Evolutionary conservation across 1,140 invertebrate genomes (phyloP).

Genomic region (Acromyrmex heyeri): DNA sequence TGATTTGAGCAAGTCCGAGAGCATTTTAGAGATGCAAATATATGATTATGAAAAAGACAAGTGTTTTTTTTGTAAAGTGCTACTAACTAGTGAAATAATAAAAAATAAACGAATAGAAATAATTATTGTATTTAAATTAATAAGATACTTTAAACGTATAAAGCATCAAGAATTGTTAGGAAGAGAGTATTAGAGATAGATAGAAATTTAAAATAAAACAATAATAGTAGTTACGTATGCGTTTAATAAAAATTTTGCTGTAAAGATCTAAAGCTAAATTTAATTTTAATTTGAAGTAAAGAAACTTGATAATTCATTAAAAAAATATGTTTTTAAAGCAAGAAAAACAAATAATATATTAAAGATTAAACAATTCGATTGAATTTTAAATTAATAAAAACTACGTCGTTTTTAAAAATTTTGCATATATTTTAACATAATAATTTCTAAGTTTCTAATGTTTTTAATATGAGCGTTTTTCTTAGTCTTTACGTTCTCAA

Average conservation of each 20-base stretch:
- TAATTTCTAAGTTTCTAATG: slow-evolving; percentile 13
- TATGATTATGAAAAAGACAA: neutral
- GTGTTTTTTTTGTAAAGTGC: neutral
- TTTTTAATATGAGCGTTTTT: slow-evolving; percentile 3
- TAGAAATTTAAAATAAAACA: neutral
- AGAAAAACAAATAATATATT: neutral
- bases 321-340: neutral
- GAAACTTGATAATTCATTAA: neutral
- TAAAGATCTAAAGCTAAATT: slow-evolving; percentile 4
- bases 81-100: neutral
- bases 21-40: slow-evolving; percentile 23
- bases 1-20: slow-evolving; percentile 46
- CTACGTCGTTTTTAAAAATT: neutral
- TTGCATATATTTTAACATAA: slow-evolving; percentile 7
- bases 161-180: neutral
- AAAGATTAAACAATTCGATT: neutral
- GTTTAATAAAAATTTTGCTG: neutral
- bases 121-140: slow-evolving; percentile 20
- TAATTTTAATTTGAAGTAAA: neutral
- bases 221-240: neutral
- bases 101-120: neutral
- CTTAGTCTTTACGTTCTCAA: neutral
- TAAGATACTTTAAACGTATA: neutral
- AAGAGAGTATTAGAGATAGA: neutral
- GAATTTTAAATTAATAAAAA: neutral